phyloP scores from a whole-genome alignment of 2,113 vertebrate genomes.

The Eulacestoma nigropectus region DNA sequence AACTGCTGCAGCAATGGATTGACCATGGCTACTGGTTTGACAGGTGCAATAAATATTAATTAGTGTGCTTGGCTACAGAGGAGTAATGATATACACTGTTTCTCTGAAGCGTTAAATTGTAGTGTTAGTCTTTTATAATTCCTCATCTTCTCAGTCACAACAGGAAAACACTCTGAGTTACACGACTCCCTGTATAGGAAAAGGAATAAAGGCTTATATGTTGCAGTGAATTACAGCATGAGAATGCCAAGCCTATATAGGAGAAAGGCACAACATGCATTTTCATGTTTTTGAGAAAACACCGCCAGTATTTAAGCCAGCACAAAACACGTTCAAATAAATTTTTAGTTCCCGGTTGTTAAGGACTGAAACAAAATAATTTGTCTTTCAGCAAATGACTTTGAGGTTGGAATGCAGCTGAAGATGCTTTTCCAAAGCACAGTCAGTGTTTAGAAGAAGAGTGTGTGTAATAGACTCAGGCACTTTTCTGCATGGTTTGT shows the following conservation, averaged over 20 bases:
- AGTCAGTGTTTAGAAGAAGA: neutral
- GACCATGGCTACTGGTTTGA: constrained; percentile 77
- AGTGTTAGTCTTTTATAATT: constrained; percentile 79
- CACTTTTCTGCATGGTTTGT: constrained; percentile 4
- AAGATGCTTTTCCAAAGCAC: constrained; percentile 35
- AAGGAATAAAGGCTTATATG: constrained; percentile 66
- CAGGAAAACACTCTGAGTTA: constrained; percentile 73
- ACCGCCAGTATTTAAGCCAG: constrained; percentile 23
- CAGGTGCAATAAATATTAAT: constrained; percentile 89
- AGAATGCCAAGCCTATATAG: neutral
- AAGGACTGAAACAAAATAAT: constrained; percentile 29
- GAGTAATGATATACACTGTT: constrained; percentile 79
- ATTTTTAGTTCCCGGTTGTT: constrained; percentile 30
- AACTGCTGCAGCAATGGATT: constrained; percentile 80
- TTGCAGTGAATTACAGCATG: constrained; percentile 54
- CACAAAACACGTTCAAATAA: constrained; percentile 20
- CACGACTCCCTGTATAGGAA: constrained; percentile 49
- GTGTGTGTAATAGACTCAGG: neutral
- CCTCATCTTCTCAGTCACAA: constrained; percentile 77
- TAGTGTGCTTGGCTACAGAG: constrained; percentile 80
- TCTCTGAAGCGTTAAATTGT: constrained; percentile 84
- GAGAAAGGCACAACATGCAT: neutral
- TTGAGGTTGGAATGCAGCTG: constrained; percentile 18
- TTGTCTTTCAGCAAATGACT: constrained; percentile 27
- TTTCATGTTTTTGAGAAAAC: constrained; percentile 18